Conservation (phyloP, 2,113 vertebrate genomes). For the Opisthocomus hoazin region DNA sequence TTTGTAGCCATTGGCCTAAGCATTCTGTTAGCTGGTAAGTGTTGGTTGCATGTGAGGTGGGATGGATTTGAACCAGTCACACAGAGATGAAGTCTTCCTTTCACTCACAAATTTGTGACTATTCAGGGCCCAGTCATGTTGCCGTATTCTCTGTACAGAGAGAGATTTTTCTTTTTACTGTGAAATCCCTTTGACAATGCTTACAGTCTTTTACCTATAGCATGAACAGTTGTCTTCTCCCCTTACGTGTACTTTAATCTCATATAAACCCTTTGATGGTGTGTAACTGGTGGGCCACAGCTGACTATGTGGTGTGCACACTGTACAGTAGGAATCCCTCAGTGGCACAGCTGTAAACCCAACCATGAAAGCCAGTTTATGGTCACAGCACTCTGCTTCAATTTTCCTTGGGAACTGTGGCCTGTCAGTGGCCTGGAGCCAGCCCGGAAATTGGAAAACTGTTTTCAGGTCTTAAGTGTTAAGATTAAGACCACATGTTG, state of each 20-base stretch:
- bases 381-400: constrained; percentile 67
- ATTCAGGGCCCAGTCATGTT: background rate
- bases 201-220: background rate
- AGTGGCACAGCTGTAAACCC: constrained; percentile 77
- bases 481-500: constrained; percentile 90
- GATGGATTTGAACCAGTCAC: background rate
- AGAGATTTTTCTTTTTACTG: background rate
- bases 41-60: background rate
- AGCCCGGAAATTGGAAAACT: constrained; percentile 87
- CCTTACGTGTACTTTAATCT: background rate
- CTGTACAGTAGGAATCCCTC: constrained; percentile 65
- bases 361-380: constrained; percentile 76
- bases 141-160: background rate
- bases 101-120: background rate
- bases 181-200: background rate
- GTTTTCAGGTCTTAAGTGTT: constrained; percentile 81
- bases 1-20: background rate
- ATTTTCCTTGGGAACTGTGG: constrained; percentile 71
- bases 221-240: background rate
- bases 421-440: constrained; percentile 80
- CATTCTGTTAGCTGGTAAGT: background rate
- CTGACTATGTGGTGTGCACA: background rate
- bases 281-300: background rate
- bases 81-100: background rate
- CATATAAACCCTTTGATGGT: background rate